Evolutionary conservation across 1,140 invertebrate genomes (phyloP).

Genomic region (Gryllus bimaculatus): DNA sequence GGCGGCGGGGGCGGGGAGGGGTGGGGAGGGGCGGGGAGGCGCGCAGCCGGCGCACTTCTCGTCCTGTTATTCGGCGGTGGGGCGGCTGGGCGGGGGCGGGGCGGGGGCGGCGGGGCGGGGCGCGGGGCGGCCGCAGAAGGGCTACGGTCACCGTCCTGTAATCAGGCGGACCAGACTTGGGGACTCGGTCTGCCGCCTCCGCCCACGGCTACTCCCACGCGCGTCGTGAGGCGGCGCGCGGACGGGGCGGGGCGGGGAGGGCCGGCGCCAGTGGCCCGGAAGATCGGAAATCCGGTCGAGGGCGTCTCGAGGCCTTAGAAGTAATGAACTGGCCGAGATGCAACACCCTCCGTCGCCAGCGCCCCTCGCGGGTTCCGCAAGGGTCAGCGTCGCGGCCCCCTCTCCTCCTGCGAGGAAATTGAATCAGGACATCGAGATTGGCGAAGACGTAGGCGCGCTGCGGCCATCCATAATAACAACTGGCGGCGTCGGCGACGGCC

Average conservation of each 20-base stretch:
- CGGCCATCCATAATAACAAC: background rate
- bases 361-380: background rate
- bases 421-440: slow-evolving; percentile 3
- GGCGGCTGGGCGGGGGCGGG: no score
- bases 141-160: background rate
- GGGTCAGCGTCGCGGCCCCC: background rate
- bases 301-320: background rate
- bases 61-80: background rate
- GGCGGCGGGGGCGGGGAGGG: no score
- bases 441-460: background rate
- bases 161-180: background rate
- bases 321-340: background rate
- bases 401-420: background rate
- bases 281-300: background rate
- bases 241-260: no score
- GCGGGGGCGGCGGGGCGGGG: no score
- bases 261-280: background rate
- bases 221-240: no score
- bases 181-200: no score
- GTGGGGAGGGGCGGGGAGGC: no score
- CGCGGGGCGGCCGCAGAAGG: background rate
- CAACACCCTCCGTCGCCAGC: background rate
- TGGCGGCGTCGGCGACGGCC: background rate
- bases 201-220: no score
- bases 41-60: background rate